Base-by-base conservation (phyloP, 2,113 vertebrate species). In the Dendropsophus ebraccatus region DNA sequence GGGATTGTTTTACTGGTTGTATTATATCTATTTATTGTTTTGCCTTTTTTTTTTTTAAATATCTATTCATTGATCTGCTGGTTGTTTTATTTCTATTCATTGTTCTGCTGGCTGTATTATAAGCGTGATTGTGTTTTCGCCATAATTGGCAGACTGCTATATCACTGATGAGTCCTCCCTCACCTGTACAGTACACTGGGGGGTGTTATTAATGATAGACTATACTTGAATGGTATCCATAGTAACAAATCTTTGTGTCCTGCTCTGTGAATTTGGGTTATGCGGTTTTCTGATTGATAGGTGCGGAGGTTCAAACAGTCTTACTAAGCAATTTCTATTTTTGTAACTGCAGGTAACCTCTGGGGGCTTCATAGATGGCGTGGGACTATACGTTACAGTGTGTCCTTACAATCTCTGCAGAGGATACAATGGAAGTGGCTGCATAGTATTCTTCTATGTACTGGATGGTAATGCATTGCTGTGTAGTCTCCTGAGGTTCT, bases 201-300 rank as follows among this genome's bases (percentile, higher is more conserved):
- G 45, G 30, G 35, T 69, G 54, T 70, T 62, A 70, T 82, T 82
- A 28, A 82, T 82, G 45, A 52, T 52, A 82, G 32, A n/a, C 62
- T 82, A 50, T 70, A 70, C 80, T 50, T 82, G 62, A 82, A 70
- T 82, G 25, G 65, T 82, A 49, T 47, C 80, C 62, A 82, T 82
- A 35, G 80, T 32, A 82, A 82, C 80, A 69, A 35, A 28, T 45
- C 30, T 11, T 70, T 2, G 17, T 52, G 62, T 69, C 47, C 25
- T 50, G 25, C 45, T 82, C 45, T 0, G 5, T 82, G 45, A 70
- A 82, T 50, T 35, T 69, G 62, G 80, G 80, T 82, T 67, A 82
- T 62, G 13, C 28, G 80, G 45, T 17, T 50, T 70, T 52, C 28
- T 32, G 60, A 50, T 41, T 75, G 73, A 75, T 75, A 28, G 73